phyloP scores from a whole-genome alignment of 2,888 invertebrate species.

The Acrobasis consociella region DNA sequence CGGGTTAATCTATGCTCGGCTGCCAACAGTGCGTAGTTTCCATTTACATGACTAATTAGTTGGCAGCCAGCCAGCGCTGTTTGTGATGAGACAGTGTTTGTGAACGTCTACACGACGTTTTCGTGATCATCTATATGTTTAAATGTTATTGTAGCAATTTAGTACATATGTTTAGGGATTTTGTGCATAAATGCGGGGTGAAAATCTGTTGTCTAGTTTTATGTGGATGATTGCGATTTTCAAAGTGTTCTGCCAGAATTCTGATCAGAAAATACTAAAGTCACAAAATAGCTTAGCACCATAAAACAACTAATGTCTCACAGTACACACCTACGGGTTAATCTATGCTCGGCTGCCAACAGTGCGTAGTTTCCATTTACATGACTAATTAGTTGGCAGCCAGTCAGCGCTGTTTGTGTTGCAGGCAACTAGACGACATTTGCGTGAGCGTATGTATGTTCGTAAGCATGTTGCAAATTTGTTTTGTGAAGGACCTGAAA shows the following conservation, averaged over 20 bases:
- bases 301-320: too few species aligned
- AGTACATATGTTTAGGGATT: too few species aligned
- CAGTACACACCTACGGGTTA: neutral
- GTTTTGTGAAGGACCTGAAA: too few species aligned
- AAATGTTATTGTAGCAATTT: too few species aligned
- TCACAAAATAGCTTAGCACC: too few species aligned
- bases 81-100: neutral
- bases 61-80: constrained; percentile 38
- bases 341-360: constrained; percentile 35
- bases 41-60: constrained; percentile 70
- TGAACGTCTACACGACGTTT: neutral
- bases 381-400: constrained; percentile 61
- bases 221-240: too few species aligned
- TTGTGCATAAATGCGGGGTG: too few species aligned
- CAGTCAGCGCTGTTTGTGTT: constrained; percentile 34
- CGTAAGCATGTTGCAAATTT: too few species aligned
- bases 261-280: too few species aligned
- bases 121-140: neutral
- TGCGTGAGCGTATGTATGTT: neutral
- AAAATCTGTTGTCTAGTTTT: too few species aligned
- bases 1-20: constrained; percentile 17
- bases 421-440: neutral
- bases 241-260: too few species aligned
- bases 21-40: constrained; percentile 51
- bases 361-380: constrained; percentile 59